Percentiles rank a stretch among this genome's conserved stretches.
Evolutionary conservation across 2,888 invertebrate genomes (phyloP).

Genomic region (Pelosia muscerda): DNA sequence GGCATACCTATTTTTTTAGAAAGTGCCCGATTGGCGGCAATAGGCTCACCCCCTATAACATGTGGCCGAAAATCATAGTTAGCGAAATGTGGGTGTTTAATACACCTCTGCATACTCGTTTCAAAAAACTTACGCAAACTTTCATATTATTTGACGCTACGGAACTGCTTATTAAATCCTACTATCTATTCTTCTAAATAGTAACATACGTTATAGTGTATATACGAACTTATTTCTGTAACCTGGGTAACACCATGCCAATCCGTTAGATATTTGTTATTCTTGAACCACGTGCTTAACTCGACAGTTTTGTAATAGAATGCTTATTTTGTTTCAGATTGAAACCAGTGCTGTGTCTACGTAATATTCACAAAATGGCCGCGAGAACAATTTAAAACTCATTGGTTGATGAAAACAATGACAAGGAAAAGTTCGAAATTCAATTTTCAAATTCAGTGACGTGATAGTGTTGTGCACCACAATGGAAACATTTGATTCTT

Average conservation of each 20-base stretch:
- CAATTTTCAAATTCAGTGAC: conserved; percentile 51
- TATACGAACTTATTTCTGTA: conserved; percentile 19
- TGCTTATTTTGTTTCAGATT: conserved; percentile 62
- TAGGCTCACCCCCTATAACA: no score
- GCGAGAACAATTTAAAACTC: conserved; percentile 27
- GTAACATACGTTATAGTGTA: conserved; percentile 1
- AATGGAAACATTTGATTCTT: conserved; percentile 52
- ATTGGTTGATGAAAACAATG: conserved; percentile 56
- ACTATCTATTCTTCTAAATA: not conserved
- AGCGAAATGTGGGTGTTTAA: no score
- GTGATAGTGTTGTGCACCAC: conserved; percentile 61
- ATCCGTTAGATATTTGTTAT: not conserved
- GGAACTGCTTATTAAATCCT: not conserved
- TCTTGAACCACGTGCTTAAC: conserved; percentile 46
- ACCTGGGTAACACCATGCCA: conserved; percentile 11
- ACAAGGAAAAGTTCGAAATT: conserved; percentile 61
- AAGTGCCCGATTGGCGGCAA: no score
- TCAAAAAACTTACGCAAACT: no score
- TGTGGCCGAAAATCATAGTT: no score
- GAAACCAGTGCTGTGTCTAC: conserved; percentile 34
- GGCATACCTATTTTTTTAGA: no score
- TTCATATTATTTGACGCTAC: conserved; percentile 15
- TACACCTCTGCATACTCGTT: no score
- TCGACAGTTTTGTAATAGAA: conserved; percentile 41
- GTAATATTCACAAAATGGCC: conserved; percentile 31